Evolutionary conservation across 2,113 vertebrate genomes (phyloP), one percentile per base, ranked within the genome.

Genomic region (Paramormyrops kingsleyae): DNA sequence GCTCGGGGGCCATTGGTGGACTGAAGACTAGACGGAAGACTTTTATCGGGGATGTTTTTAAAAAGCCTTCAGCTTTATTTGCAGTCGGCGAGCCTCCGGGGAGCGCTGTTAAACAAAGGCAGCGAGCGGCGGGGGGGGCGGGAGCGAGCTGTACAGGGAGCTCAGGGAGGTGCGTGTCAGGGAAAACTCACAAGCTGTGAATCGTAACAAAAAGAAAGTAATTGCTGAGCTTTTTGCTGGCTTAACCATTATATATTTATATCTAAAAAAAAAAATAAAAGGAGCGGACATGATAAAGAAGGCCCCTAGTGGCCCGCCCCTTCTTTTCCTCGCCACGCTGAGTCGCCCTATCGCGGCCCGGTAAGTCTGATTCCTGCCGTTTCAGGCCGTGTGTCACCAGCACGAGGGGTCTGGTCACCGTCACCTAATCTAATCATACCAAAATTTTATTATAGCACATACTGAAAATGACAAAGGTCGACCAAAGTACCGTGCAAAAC

Each of bases 21-120:
- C 47, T 85, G n/a, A n/a, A n/a, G n/a, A n/a, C n/a, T 59, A 56
- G 49, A 89, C 50, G 27, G 86, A 19, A 39, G 53, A 47, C 35
- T 88, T 88, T 85, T 89, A 88, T 70, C 87, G 24, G 17, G 24
- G 62, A 47, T 88, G 42, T 88, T 80, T 89, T 88, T 80, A 50
- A 44, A 88, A 66, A 74, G 88, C 88, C 70, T 53, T 89, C 88
- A 80, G 88, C 27, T 50, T 89, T 89, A 89, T 89, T 80, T 89
- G 88, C 70, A 89, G 35, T 80, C 49, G 19, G 70, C 44, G 4
- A 80, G 47, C 47, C 88, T 89, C 88, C 5, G 31, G 74, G 49
- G 88, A 84, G 19, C 77, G 0, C 3, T 59, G 50, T 89, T 83
- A 89, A 89, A 83, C 74, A 83, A 56, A 83, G 49, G 49, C 21